Conservation (phyloP, 2,888 invertebrate genomes). For the Xestia sexstrigata region DNA sequence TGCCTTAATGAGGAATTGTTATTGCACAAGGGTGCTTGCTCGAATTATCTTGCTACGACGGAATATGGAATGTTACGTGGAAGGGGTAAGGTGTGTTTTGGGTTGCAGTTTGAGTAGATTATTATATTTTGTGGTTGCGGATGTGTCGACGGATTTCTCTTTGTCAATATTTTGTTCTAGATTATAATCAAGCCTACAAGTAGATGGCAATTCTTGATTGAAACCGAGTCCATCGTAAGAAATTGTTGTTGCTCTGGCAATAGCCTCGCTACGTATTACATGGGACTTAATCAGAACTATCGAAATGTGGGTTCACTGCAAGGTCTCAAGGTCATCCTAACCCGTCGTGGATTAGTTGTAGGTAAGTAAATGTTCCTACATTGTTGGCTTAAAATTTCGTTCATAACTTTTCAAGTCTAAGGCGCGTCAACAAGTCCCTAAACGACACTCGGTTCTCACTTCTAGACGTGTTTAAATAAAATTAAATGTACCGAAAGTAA, state of each 20-base stretch:
- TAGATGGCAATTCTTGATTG: neutral
- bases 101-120: constrained; percentile 13
- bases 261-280: neutral
- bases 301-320: neutral
- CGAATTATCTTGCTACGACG: constrained; percentile 53
- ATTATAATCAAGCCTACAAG: neutral
- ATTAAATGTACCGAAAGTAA: constrained; percentile 37
- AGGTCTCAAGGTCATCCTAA: too few relatives aligned
- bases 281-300: neutral
- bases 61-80: constrained; percentile 19
- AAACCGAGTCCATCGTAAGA: neutral
- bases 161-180: constrained; percentile 4
- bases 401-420: neutral
- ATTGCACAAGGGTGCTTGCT: constrained; percentile 52
- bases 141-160: neutral
- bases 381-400: neutral
- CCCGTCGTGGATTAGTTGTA: neutral
- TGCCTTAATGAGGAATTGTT: constrained; percentile 69
- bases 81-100: constrained; percentile 24
- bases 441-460: constrained; percentile 10
- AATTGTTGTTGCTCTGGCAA: neutral
- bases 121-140: constrained; percentile 33
- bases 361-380: neutral
- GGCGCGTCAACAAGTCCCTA: neutral
- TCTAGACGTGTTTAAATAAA: constrained; percentile 8